Evolutionary conservation across 2,888 invertebrate species (phyloP).

Genomic region (Limnephilus auricula): DNA sequence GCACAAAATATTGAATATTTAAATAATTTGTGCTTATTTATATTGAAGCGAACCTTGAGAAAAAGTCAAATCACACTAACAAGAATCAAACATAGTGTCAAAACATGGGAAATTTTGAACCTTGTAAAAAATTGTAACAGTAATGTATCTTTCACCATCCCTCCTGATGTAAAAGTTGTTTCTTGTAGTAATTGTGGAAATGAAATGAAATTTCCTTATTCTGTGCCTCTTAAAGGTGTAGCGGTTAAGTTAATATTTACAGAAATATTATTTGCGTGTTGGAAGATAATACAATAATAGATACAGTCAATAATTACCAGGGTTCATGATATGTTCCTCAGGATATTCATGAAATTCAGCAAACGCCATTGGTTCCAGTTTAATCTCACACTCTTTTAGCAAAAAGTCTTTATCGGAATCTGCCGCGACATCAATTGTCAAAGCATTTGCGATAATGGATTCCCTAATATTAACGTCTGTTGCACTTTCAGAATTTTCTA

Average conservation of each 20-base stretch:
- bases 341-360: not conserved
- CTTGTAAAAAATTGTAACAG: too few relatives aligned
- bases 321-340: not conserved
- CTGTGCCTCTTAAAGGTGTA: too few relatives aligned
- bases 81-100: too few relatives aligned
- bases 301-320: not conserved
- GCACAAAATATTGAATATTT: too few relatives aligned
- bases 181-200: too few relatives aligned
- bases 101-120: too few relatives aligned
- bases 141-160: too few relatives aligned
- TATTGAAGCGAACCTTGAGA: too few relatives aligned
- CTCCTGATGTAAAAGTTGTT: too few relatives aligned
- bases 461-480: not conserved
- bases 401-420: not conserved
- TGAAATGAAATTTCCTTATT: too few relatives aligned
- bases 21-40: too few relatives aligned
- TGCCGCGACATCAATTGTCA: not conserved
- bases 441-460: not conserved
- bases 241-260: not conserved
- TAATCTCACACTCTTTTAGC: not conserved
- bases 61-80: too few relatives aligned
- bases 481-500: not conserved
- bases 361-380: not conserved
- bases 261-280: not conserved
- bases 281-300: not conserved